Base-by-base conservation (phyloP, 2,797 vertebrate genomes). In the Enteromius thamalakanensis region DNA sequence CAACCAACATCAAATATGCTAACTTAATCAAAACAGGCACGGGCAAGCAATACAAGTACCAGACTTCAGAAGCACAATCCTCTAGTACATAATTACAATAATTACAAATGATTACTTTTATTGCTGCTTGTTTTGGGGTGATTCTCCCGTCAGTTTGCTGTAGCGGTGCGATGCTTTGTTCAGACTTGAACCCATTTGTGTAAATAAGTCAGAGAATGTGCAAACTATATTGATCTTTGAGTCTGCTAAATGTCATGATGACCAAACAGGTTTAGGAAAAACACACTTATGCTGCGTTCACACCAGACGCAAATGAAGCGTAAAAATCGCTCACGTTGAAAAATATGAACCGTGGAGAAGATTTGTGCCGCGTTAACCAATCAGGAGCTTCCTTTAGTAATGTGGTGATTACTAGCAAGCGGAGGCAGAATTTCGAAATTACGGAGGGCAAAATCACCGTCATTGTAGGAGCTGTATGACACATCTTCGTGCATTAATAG, bases 61-160 rank as follows among this genome's bases (percentile, higher is more conserved):
- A 85, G 88, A 88, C 89, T 90, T 89, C 89, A 90, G 89, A 81
- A 87, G 82, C 90, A 19, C 32, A 67, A 76, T 34, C 75, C 87
- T 88, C 86, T 85, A 88, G 87, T 89, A 91, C 89, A 88, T 92
- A 82, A 89, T 92, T 90, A 89, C 87, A 70, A 81, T 89, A 86
- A 91, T 91, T 86, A 86, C 82, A 88, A 79, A 87, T 87, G 81
- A 79, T 89, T 89, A 71, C 90, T 91, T 89, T 88, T 88, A 86
- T 34, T 0, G 4, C 26, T 68, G 80, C 80, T 75, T 53, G 80
- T 75, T 82, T 65, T 55, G 12, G 19, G 45, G 11, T 17, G 49
- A 47, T 55, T 76, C 64, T 76, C 29, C 7, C n/a, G 32, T 76
- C 47, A 53, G 15, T 55, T 81, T 72, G 53, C 26, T 45, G 14